Evolutionary conservation across 2,113 vertebrate species (phyloP).

Genomic region (Zosterops japonicus): DNA sequence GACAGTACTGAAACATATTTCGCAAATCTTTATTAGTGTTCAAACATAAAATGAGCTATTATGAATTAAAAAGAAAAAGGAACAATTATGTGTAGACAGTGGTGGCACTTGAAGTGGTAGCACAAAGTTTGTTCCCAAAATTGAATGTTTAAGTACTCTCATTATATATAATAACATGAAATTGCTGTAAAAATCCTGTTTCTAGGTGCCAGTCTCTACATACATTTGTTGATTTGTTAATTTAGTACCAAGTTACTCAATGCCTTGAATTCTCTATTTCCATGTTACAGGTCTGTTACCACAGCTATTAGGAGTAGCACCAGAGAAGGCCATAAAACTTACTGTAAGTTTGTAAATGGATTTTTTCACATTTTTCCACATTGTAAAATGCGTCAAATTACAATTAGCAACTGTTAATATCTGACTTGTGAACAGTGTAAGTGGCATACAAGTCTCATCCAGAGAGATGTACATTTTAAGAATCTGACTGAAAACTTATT

Average conservation of each 20-base stretch:
- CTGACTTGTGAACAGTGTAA: background rate
- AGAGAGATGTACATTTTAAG: background rate
- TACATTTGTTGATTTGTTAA: slow-evolving; percentile 62
- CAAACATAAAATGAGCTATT: background rate
- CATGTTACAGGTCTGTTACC: slow-evolving; percentile 88
- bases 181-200: slow-evolving; percentile 71
- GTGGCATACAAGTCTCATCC: background rate
- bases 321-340: slow-evolving; percentile 94
- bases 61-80: background rate
- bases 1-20: background rate
- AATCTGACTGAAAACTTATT: background rate
- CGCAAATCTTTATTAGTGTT: background rate
- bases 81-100: background rate
- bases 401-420: background rate
- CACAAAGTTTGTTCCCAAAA: slow-evolving; percentile 69
- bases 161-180: slow-evolving; percentile 75
- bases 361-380: background rate
- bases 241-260: slow-evolving; percentile 60
- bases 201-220: slow-evolving; percentile 46
- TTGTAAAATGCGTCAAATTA: background rate
- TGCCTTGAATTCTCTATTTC: slow-evolving; percentile 57
- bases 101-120: slow-evolving; percentile 13
- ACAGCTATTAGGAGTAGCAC: slow-evolving; percentile 94
- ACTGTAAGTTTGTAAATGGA: slow-evolving; percentile 82
- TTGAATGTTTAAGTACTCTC: slow-evolving; percentile 80